Evolutionary conservation across 2,113 vertebrate genomes (phyloP).

Genomic region (Cryptomyrus ogoouensis): DNA sequence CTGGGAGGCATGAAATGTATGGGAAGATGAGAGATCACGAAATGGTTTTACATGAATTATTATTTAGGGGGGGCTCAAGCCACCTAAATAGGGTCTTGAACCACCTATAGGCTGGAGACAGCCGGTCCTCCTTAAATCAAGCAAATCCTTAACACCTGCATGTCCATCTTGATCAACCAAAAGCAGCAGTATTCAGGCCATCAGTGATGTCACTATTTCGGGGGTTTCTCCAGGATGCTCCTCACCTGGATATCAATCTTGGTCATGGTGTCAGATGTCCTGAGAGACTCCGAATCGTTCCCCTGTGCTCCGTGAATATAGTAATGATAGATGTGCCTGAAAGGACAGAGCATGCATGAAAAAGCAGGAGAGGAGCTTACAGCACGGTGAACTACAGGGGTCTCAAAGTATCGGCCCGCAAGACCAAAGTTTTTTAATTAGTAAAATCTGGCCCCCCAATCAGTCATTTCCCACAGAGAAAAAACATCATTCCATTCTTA

Average conservation of each 20-base stretch:
- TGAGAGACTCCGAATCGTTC: conserved; percentile 50
- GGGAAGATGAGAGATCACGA: background rate
- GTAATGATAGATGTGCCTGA: conserved; percentile 90
- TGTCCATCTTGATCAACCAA: background rate
- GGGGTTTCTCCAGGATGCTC: background rate
- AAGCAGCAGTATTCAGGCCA: background rate
- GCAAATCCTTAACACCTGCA: background rate
- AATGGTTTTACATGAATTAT: too few species aligned
- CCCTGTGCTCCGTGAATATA: conserved; percentile 85
- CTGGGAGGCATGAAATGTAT: background rate
- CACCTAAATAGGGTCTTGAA: background rate
- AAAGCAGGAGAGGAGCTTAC: background rate
- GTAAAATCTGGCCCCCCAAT: background rate
- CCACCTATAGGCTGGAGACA: background rate
- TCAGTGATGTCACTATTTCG: background rate
- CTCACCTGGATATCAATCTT: conserved; percentile 81
- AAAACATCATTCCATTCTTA: background rate
- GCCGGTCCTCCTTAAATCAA: background rate
- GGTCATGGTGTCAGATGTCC: conserved; percentile 39
- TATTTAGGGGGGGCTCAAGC: background rate
- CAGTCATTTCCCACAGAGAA: background rate
- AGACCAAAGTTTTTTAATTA: background rate
- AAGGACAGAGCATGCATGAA: background rate
- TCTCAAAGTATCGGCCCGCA: background rate
- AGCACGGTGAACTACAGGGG: fast-evolving